A percentile compares a stretch with the other conserved stretches of the same genome.
Evolutionary conservation across 2,113 vertebrate species (phyloP).

Genomic region (Ctenomys sociabilis): DNA sequence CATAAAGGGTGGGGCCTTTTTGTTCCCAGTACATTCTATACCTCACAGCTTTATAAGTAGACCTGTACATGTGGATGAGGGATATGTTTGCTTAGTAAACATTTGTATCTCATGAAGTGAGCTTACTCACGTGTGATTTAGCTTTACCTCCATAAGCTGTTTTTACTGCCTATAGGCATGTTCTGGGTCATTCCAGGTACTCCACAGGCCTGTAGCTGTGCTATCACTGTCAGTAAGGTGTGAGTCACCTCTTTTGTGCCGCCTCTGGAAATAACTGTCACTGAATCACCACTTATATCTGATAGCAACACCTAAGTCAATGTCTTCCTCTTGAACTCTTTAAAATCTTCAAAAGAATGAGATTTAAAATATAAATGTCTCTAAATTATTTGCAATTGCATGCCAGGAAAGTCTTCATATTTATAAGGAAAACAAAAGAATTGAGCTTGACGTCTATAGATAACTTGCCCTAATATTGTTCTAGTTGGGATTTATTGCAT

Average conservation of each 20-base stretch:
- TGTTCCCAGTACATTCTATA: neutral
- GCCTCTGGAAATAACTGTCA: neutral
- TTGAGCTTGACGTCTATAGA: neutral
- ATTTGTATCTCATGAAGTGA: constrained; percentile 20
- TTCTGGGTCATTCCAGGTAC: neutral
- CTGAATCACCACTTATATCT: neutral
- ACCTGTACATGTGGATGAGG: neutral
- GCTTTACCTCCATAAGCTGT: neutral
- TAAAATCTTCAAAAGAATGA: neutral
- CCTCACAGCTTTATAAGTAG: neutral
- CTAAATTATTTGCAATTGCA: neutral
- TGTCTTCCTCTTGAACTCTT: neutral
- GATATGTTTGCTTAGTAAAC: neutral
- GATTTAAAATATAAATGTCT: neutral
- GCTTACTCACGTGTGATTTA: neutral
- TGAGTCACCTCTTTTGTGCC: neutral
- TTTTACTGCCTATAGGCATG: neutral
- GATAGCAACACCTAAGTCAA: neutral
- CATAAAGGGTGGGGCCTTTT: neutral
- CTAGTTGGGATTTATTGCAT: neutral
- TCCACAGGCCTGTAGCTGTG: rapidly evolving
- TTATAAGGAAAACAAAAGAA: constrained; percentile 12
- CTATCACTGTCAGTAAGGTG: neutral
- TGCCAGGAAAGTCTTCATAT: neutral
- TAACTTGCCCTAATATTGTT: neutral